Conservation (phyloP, 2,113 vertebrate species). For the Protomyctophum bolini region DNA sequence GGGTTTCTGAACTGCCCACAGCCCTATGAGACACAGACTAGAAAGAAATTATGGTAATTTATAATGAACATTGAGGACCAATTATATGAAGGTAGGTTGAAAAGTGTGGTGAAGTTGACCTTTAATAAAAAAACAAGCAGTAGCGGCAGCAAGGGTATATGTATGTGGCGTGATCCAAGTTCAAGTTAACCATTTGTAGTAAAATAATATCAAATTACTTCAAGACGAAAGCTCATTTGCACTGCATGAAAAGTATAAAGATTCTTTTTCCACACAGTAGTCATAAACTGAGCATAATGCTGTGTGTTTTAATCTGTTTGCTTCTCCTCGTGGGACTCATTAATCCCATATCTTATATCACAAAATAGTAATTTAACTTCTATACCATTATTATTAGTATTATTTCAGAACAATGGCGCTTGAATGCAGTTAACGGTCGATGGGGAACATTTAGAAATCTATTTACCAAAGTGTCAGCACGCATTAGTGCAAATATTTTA, state of each 20-base stretch:
- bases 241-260: not conserved
- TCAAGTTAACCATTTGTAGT: no score
- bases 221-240: conserved; percentile 8
- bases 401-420: conserved; percentile 24
- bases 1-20: no score
- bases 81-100: no score
- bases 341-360: conserved; percentile 18
- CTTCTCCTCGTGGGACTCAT: conserved; percentile 7
- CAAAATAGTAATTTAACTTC: conserved; percentile 35
- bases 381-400: conserved; percentile 25
- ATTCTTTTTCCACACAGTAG: not conserved
- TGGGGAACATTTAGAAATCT: conserved; percentile 32
- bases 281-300: conserved; percentile 18
- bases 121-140: no score
- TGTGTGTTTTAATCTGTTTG: conserved; percentile 21
- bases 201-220: not conserved
- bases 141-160: no score
- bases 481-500: conserved; percentile 13
- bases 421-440: conserved; percentile 27
- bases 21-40: no score
- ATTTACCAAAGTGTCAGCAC: conserved; percentile 37
- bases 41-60: no score
- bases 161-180: no score
- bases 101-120: no score
- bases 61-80: no score